Percentiles rank a stretch among this genome's conserved stretches.
phyloP scores from a whole-genome alignment of 1,140 invertebrate species.

The Pseudomyrmex dendroicus region DNA sequence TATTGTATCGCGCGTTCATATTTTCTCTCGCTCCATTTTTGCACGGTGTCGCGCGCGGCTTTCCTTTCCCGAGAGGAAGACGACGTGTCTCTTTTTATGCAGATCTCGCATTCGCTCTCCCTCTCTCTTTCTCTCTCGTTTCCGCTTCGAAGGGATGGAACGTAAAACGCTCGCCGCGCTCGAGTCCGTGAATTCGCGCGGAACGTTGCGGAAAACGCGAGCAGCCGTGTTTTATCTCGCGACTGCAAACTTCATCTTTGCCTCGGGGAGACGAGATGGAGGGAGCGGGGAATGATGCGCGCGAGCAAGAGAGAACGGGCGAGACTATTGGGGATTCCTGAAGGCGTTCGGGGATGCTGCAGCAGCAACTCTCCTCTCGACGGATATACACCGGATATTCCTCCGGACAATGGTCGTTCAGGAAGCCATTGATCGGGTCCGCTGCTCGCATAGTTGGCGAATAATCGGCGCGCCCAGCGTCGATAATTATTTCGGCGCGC shows the following conservation, averaged over 20 bases:
- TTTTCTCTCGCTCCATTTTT: slow-evolving; percentile 53
- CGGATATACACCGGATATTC: slow-evolving; percentile 67
- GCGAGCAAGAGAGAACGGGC: slow-evolving; percentile 1
- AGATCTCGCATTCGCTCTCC: neutral
- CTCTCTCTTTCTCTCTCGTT: slow-evolving; percentile 24
- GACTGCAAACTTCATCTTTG: slow-evolving; percentile 38
- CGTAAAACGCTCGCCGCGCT: slow-evolving; percentile 9
- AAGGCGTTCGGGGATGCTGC: slow-evolving; percentile 47
- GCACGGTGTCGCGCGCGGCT: slow-evolving; percentile 24
- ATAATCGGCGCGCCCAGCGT: slow-evolving; percentile 66
- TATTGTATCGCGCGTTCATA: slow-evolving; percentile 56
- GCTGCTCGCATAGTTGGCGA: slow-evolving; percentile 68
- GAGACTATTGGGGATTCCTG: slow-evolving; percentile 60
- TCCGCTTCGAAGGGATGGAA: slow-evolving; percentile 22
- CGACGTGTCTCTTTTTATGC: slow-evolving; percentile 49
- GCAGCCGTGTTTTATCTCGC: slow-evolving; percentile 48
- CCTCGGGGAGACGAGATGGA: neutral
- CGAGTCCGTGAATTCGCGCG: slow-evolving; percentile 37
- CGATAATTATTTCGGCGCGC: slow-evolving; percentile 68
- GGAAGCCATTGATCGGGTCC: slow-evolving; percentile 66
- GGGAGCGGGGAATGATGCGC: neutral
- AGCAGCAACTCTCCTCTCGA: neutral
- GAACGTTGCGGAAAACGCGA: slow-evolving; percentile 51
- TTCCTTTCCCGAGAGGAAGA: slow-evolving; percentile 2
- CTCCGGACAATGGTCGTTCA: slow-evolving; percentile 68